These are phyloP conservation scores for Dryococelus australis DNA, from an alignment of 2,888 invertebrate genomes.

Conservation along the genomic window DNA sequence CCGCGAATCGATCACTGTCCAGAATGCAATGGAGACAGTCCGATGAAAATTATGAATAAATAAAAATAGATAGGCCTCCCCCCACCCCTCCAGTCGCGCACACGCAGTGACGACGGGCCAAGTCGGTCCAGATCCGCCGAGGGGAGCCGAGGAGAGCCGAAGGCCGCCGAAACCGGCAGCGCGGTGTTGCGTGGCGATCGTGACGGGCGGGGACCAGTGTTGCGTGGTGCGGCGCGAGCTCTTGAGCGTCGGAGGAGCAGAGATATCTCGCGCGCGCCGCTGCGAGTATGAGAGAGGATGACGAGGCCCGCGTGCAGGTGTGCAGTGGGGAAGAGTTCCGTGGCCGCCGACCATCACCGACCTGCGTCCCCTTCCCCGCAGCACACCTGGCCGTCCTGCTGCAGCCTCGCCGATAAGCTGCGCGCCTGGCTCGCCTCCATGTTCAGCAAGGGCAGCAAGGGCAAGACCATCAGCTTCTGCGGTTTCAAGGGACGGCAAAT, in stretches of 20 bases:
- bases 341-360: background rate
- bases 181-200: background rate
- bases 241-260: background rate
- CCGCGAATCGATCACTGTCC: too few relatives aligned
- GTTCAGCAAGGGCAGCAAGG: conserved; percentile 2
- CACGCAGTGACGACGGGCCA: too few relatives aligned
- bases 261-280: background rate
- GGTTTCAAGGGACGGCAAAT: background rate
- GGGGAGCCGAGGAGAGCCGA: too few relatives aligned
- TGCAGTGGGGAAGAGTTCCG: background rate
- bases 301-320: conserved; percentile 6
- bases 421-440: conserved; percentile 6
- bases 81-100: too few relatives aligned
- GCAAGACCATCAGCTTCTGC: conserved; percentile 4
- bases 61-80: too few relatives aligned
- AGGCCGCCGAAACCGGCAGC: too few relatives aligned
- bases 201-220: background rate
- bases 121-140: too few relatives aligned
- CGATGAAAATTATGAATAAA: too few relatives aligned
- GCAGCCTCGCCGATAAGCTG: conserved; percentile 7
- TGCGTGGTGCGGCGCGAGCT: background rate
- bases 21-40: too few relatives aligned
- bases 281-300: background rate
- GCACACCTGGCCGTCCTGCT: background rate
- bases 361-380: background rate